Conservation (phyloP, 2,888 invertebrate species). For the Nebria brevicollis region DNA sequence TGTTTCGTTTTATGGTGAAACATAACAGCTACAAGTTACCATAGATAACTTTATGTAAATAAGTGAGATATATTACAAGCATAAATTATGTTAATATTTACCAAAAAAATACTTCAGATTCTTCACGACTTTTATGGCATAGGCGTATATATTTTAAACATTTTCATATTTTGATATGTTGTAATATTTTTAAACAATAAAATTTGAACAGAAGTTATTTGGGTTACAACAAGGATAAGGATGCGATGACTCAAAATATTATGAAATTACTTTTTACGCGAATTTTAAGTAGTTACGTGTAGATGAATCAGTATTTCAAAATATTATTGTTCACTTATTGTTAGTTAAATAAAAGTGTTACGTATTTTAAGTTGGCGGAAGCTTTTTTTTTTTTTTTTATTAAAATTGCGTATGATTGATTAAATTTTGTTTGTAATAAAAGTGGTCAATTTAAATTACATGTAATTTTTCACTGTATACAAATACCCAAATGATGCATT, state of each 20-base stretch:
- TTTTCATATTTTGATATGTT: neutral
- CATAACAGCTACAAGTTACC: neutral
- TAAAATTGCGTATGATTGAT: too few species aligned
- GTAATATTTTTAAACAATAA: neutral
- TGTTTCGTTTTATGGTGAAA: neutral
- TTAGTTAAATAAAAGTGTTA: neutral
- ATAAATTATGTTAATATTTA: neutral
- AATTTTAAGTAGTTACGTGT: neutral
- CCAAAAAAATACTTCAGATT: too few species aligned
- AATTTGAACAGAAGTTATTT: neutral
- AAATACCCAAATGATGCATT: neutral
- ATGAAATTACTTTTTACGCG: neutral
- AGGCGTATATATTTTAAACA: too few species aligned
- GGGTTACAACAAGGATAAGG: neutral
- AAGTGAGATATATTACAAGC: neutral
- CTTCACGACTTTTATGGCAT: too few species aligned
- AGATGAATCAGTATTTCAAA: neutral
- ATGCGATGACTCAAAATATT: neutral
- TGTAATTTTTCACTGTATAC: too few species aligned
- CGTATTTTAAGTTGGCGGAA: neutral
- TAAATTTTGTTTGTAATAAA: too few species aligned
- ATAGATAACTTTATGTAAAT: neutral
- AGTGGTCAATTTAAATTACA: too few species aligned
- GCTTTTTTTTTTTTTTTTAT: too few species aligned
- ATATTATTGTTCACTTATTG: neutral